These are phyloP conservation scores for Meriones psammophilus DNA, from an alignment of 2,797 vertebrate species.

Conservation along the genomic window DNA sequence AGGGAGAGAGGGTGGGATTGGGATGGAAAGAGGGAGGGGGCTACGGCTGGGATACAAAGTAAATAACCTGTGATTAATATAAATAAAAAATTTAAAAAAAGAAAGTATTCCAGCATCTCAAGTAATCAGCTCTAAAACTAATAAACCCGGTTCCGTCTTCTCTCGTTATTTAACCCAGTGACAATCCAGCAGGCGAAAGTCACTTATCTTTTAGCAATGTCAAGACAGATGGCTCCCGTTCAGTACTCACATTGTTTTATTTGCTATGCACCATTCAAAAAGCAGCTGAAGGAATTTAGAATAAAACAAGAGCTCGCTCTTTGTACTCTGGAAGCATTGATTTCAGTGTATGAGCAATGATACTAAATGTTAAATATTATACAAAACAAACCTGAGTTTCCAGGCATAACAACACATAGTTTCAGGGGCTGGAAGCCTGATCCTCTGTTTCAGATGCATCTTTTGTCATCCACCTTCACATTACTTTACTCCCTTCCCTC, in stretches of 20 bases:
- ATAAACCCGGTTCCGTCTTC: background rate
- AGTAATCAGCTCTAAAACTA: conserved; percentile 44
- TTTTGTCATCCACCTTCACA: background rate
- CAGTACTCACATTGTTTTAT: conserved; percentile 44
- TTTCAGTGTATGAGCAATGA: conserved; percentile 49
- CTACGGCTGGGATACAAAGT: too few relatives aligned
- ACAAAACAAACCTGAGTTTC: conserved; percentile 64
- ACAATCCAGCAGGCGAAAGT: conserved; percentile 4
- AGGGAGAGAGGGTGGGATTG: too few relatives aligned
- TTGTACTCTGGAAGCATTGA: conserved; percentile 20
- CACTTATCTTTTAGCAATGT: conserved; percentile 26
- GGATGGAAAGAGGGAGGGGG: too few relatives aligned
- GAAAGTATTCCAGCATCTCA: conserved; percentile 9
- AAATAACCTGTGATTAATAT: too few relatives aligned
- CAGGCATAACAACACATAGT: conserved; percentile 31
- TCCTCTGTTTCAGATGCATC: conserved; percentile 37
- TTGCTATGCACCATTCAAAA: conserved; percentile 56
- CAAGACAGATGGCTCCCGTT: conserved; percentile 46
- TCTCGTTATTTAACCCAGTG: background rate
- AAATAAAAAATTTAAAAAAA: too few relatives aligned
- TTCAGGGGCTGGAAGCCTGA: conserved; percentile 46
- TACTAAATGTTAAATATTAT: conserved; percentile 73
- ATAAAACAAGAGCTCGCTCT: conserved; percentile 17
- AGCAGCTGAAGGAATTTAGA: conserved; percentile 66
- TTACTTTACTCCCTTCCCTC: conserved; percentile 13